Base-by-base conservation (phyloP, 2,797 vertebrate species). In the Megaceryle alcyon region DNA sequence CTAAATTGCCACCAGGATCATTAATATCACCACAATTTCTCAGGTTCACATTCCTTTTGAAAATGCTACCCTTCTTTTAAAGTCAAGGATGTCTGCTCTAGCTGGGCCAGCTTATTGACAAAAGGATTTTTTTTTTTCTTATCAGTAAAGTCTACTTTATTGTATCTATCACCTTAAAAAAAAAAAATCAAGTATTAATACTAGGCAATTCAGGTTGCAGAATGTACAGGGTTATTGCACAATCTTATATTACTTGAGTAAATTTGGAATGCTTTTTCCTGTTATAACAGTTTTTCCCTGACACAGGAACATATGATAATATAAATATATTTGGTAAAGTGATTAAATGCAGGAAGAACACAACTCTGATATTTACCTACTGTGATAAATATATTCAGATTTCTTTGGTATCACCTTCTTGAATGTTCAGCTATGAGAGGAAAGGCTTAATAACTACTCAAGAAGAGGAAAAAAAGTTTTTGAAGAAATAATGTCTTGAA, bases 201-300 rank as follows among this genome's bases (percentile, higher is more conserved):
- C 71, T 48, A 77, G 26, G n/a, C 39, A 90, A 68, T 73, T 77
- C 35, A 72, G 33, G 13, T 9, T 71, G 57, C 49, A 53, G 59
- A 84, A 76, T 25, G 22, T 12, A 41, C 31, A 39, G 35, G 14
- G n/a, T 44, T 88, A 85, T 57, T 54, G 53, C 4, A 35, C 66
- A 81, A 53, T 64, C 43, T 68, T 94, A 69, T 94, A 92, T 94
- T 90, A 95, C 60, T 66, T 54, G 16, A 46, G 63, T 80, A 83
- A 93, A 66, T 31, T 59, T 49, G 37, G 78, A 83, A 41, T 37
- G 22, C 92, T 43, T 44, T 69, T 91, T 63, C 54, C 37, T 78
- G 53, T 35, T 26, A 86, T 35, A 72, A 78, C 31, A 5, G 25
- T 49, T 44, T 39, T 46, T 70, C 61, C 51, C 78, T 71, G 81